Base-by-base conservation (phyloP, 2,888 invertebrate species). In the Gonocerus acuteangulatus region DNA sequence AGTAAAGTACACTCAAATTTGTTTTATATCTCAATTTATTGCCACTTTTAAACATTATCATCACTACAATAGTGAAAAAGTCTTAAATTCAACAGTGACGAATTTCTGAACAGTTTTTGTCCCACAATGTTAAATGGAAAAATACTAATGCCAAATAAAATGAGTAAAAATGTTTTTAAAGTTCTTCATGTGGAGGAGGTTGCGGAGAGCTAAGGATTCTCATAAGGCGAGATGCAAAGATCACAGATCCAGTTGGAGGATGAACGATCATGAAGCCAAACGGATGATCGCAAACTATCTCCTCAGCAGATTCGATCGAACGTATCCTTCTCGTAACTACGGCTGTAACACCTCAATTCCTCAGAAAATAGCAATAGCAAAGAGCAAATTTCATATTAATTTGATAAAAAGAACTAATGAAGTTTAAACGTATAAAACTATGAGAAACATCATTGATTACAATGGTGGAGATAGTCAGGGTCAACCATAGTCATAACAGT, bases 201-300 rank as follows among this genome's bases (percentile, higher is more conserved):
- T 6, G 32, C 6, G 32, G 11, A 32, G 32, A 32, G 11, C 11
- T 11, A 32, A 11, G 32, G 32, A 32, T 32, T 6, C 7, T 32
- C 32, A 32, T 11, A 32, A 32, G 32, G 6, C 44, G 13, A 22
- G 58, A 42, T 15, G 23, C 47, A 48, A 58, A 58, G 2, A 58
- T 16, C 9, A 58, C 58, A 27, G n/a, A 18, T 15, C 36, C 60
- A 45, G 57, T 60, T 21, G 57, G n/a, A 34, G 27, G 16, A 34
- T 48, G 34, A 63, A 60, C 44, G 19, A 54, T 27, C 39, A 57
- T 61, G 48, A 48, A 60, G 45, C 70, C 70, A 69, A 49, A 58
- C 7, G 58, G 58, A 34, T 48, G 58, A 34, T 58, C 21, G 36
- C 51, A 51, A 19, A 13, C 2, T 36, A 51, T 6, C 44, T 42